Conservation (phyloP, 2,113 vertebrate species). For the Erythrocercus mccallii region DNA sequence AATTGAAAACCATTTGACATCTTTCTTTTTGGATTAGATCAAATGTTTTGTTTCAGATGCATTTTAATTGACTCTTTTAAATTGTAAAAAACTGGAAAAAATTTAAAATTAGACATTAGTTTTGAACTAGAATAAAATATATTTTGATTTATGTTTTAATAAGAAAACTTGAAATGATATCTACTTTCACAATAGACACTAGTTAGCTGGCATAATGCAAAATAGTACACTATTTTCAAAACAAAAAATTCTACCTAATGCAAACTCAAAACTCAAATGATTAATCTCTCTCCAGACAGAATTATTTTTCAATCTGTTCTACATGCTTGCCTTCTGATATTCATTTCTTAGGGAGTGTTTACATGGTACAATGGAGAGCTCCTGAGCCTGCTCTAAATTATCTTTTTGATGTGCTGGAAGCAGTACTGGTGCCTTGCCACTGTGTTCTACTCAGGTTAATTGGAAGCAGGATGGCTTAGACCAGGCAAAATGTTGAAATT, state of each 20-base stretch:
- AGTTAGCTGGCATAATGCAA: background rate
- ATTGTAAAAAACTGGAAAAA: background rate
- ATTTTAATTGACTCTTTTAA: background rate
- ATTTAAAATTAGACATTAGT: background rate
- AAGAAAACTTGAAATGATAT: background rate
- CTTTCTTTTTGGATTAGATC: background rate
- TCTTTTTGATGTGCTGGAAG: background rate
- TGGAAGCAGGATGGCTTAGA: background rate
- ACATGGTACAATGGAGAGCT: background rate
- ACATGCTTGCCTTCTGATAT: background rate
- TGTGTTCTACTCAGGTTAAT: background rate
- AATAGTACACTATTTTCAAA: background rate
- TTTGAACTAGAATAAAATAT: background rate
- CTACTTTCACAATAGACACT: background rate
- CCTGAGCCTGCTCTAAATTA: background rate
- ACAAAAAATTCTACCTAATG: background rate
- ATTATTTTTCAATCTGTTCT: background rate
- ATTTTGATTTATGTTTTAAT: background rate
- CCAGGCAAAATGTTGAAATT: background rate
- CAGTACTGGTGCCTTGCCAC: background rate
- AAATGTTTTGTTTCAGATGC: background rate
- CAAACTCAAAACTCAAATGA: background rate
- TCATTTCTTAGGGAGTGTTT: background rate
- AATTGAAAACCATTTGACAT: background rate
- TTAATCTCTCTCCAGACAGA: background rate